These are phyloP conservation scores for Dipodomys stephensi DNA, from an alignment of 2,113 vertebrate genomes.

Conservation along the genomic window DNA sequence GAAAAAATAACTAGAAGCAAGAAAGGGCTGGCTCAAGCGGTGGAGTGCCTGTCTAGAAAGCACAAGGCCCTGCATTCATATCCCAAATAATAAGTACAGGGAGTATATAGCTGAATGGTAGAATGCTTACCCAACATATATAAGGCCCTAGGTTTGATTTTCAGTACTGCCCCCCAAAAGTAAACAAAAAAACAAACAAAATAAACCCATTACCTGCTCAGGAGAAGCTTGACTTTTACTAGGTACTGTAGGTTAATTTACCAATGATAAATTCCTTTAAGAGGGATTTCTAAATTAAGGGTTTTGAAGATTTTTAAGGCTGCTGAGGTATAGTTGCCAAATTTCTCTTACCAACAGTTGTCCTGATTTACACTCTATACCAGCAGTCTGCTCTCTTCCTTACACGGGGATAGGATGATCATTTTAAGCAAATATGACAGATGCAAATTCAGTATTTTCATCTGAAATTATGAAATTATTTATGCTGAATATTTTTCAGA, in stretches of 20 bases:
- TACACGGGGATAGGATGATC: neutral
- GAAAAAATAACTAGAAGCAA: too few relatives aligned
- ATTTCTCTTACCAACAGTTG: neutral
- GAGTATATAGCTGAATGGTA: neutral
- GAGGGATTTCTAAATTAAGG: constrained; percentile 39
- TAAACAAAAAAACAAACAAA: neutral
- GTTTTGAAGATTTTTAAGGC: constrained; percentile 2
- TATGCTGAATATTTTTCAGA: neutral
- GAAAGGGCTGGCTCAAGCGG: too few relatives aligned
- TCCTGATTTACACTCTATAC: neutral
- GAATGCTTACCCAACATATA: neutral
- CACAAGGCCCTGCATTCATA: neutral
- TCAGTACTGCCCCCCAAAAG: too few relatives aligned
- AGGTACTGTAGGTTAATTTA: neutral
- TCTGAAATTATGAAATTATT: constrained; percentile 14
- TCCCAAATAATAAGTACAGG: neutral
- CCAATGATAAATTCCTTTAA: neutral
- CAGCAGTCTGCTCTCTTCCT: neutral
- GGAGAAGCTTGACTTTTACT: neutral
- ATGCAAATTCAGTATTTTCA: constrained; percentile 27
- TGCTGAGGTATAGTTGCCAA: neutral
- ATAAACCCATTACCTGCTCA: neutral
- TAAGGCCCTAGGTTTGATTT: neutral
- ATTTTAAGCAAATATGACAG: neutral
- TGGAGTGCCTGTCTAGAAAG: neutral